Evolutionary conservation across 2,888 invertebrate genomes (phyloP).

Genomic region (Meandrusa payeni): DNA sequence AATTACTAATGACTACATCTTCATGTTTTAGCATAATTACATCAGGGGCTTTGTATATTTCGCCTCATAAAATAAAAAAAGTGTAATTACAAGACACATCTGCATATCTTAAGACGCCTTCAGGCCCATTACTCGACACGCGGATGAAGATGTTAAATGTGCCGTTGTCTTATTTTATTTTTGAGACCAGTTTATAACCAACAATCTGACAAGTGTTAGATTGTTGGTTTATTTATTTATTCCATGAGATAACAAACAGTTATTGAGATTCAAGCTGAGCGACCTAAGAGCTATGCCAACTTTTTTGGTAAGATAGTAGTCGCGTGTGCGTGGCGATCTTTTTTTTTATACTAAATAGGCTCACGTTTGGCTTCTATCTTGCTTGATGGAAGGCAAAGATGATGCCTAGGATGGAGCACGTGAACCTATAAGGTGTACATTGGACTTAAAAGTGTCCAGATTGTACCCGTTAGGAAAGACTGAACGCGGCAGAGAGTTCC

Average conservation of each 20-base stretch:
- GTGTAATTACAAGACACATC: conserved; percentile 60
- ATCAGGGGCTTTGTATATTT: conserved; percentile 61
- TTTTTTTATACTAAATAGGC: too few species aligned
- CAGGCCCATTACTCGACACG: conserved; percentile 56
- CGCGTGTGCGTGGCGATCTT: too few species aligned
- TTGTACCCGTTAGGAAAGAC: too few species aligned
- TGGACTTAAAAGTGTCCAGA: too few species aligned
- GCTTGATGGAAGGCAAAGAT: too few species aligned
- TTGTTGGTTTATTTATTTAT: conserved; percentile 2
- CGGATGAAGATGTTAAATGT: conserved; percentile 55
- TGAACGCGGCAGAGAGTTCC: too few species aligned
- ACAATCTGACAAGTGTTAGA: conserved; percentile 27
- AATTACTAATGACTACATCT: conserved; percentile 75
- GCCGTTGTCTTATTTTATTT: conserved; percentile 46
- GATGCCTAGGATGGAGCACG: too few species aligned
- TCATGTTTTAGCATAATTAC: conserved; percentile 76
- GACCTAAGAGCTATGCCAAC: too few species aligned
- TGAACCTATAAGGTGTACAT: too few species aligned
- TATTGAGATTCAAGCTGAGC: too few species aligned
- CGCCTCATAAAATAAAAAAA: conserved; percentile 49
- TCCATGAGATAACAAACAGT: not conserved
- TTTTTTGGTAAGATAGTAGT: too few species aligned
- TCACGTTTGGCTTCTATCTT: too few species aligned
- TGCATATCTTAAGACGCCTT: conserved; percentile 67
- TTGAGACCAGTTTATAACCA: conserved; percentile 46